These are phyloP conservation scores for Rhea americana DNA, from an alignment of 2,113 vertebrate genomes.

Conservation along the genomic window DNA sequence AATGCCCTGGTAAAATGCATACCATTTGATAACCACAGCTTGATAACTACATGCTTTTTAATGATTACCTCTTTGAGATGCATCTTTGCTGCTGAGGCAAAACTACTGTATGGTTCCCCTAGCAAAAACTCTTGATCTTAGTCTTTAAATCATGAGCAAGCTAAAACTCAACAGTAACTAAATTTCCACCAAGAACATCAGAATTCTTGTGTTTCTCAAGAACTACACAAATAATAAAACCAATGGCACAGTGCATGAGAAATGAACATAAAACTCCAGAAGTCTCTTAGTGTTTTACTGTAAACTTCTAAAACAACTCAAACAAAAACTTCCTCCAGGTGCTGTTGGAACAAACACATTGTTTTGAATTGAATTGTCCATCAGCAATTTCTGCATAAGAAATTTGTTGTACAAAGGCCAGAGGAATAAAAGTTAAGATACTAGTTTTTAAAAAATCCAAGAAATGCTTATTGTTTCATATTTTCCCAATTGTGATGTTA, in stretches of 20 bases:
- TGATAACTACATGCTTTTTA: neutral
- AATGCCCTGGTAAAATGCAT: neutral
- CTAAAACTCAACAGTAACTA: neutral
- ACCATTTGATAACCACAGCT: neutral
- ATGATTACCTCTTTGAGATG: neutral
- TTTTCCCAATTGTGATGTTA: neutral
- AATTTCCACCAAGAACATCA: neutral
- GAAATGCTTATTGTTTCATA: neutral
- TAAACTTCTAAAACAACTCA: neutral
- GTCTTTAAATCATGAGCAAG: neutral
- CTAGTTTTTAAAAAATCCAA: neutral
- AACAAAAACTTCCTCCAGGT: neutral
- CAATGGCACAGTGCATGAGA: accelerated
- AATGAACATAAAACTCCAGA: neutral
- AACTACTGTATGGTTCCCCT: neutral
- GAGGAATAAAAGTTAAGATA: neutral
- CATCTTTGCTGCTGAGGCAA: neutral
- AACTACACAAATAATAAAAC: neutral
- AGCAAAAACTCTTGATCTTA: neutral
- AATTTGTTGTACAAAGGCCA: neutral
- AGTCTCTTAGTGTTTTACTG: neutral
- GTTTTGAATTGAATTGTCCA: neutral
- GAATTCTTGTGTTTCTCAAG: neutral
- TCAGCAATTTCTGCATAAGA: neutral
- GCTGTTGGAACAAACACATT: neutral